These are phyloP conservation scores for Clivina fossor DNA, from an alignment of 2,888 invertebrate species.

Conservation along the genomic window DNA sequence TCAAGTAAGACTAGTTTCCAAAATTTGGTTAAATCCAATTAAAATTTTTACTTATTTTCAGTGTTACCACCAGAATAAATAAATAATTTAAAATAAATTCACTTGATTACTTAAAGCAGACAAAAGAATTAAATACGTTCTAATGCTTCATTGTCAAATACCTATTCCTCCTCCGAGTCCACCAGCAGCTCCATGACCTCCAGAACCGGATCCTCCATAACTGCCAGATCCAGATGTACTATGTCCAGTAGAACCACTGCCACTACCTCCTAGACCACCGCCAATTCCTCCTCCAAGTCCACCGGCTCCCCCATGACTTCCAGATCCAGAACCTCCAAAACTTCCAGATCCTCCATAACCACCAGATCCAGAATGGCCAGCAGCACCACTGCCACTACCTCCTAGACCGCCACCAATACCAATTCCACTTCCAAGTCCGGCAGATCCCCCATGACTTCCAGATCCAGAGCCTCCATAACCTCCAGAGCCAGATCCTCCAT, in stretches of 20 bases:
- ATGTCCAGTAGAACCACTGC: neutral
- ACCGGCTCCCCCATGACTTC: conserved; percentile 14
- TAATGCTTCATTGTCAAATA: neutral
- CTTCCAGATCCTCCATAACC: conserved; percentile 1
- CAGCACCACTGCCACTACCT: conserved; percentile 1
- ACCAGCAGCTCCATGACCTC: conserved; percentile 24
- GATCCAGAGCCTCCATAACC: neutral
- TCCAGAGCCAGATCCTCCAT: neutral
- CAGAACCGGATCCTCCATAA: conserved; percentile 9
- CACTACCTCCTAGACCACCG: conserved; percentile 4
- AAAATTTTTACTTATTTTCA: too few species aligned
- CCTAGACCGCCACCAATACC: conserved; percentile 9
- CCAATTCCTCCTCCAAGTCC: conserved; percentile 32
- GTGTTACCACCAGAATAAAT: too few species aligned
- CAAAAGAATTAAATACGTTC: too few species aligned
- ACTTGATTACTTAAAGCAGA: neutral
- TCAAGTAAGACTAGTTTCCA: too few species aligned
- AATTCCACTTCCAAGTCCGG: conserved; percentile 3
- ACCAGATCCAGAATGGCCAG: neutral
- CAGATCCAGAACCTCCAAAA: neutral
- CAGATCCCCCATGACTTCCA: conserved; percentile 8
- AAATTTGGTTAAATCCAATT: too few species aligned
- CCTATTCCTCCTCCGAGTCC: conserved; percentile 10
- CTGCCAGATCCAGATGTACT: neutral
- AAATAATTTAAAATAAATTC: too few species aligned